These are phyloP conservation scores for Fulmarus glacialis DNA, from an alignment of 2,113 vertebrate genomes.

Conservation along the genomic window DNA sequence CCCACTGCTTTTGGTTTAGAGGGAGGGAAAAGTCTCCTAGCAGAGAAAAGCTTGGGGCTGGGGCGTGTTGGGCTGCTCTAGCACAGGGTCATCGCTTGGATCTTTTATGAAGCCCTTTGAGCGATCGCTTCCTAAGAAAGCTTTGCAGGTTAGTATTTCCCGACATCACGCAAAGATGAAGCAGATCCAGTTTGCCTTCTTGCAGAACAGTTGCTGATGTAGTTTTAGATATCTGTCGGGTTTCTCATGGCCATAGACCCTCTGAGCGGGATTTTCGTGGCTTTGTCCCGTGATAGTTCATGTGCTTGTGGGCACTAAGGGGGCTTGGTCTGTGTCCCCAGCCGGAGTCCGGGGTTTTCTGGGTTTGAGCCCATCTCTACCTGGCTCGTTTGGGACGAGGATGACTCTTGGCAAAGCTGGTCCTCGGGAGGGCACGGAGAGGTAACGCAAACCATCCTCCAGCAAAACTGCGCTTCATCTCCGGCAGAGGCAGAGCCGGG, in stretches of 20 bases:
- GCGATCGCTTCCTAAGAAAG: not conserved
- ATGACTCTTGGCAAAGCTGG: not conserved
- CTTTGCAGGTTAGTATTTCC: not conserved
- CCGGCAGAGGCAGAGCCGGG: not conserved
- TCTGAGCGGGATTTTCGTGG: not conserved
- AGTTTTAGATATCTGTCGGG: not conserved
- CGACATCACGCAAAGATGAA: not conserved
- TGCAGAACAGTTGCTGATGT: accelerated
- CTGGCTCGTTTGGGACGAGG: accelerated
- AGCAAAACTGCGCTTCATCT: accelerated
- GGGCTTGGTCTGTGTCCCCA: not conserved
- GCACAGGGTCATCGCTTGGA: not conserved
- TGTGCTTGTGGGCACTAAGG: not conserved
- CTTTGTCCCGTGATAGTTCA: not conserved
- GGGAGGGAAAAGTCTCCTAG: not conserved
- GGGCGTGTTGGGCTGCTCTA: not conserved
- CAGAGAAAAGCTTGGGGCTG: not conserved
- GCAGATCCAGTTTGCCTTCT: not conserved
- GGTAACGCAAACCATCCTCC: too few relatives aligned
- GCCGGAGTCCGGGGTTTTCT: accelerated
- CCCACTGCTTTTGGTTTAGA: accelerated
- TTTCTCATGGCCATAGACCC: not conserved
- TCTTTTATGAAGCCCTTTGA: not conserved
- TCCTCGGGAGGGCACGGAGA: not conserved
- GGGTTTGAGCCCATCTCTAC: not conserved